Base-by-base conservation (phyloP, 2,888 invertebrate species). In the Drosophila cracens region DNA sequence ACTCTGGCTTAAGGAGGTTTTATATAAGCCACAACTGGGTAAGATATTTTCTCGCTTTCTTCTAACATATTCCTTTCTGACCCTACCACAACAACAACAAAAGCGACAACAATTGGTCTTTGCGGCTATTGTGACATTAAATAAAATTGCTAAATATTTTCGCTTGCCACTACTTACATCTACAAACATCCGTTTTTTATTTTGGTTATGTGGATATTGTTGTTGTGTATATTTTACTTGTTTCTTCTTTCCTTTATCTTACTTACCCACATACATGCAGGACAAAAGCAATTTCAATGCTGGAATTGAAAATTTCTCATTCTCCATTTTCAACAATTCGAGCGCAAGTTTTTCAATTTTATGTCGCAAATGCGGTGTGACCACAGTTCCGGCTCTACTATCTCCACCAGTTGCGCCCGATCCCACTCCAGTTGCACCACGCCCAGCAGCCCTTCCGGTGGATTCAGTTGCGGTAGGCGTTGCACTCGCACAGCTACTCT, bases 231-330 rank as follows among this genome's bases (percentile, higher is more conserved):
- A 27, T 60, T 54, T 36, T 31, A 25, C 16, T 54, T 67, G 40
- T 46, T 62, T n/a, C 52, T 43, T 36, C 34, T 61, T 54, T 33
- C 53, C 25, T 27, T 36, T 53, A 36, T 54, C 11, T 70, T 82
- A 92, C 93, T 93, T 92, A 95, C 95, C 94, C 84, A 96, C 95
- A 93, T 97, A 97, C 95, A 97, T 96, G 91, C 96, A 96, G 52
- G 96, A 96, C 76, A 97, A 93, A 82, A 97, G 94, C 65, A 97
- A 94, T 91, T 96, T 96, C 76, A 96, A 93, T 18, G 96, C 96
- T 74, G 96, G 95, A 80, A 97, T 93, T 58, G 96, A 95, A 85
- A 95, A 94, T 84, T 94, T 94, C 56, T 96, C 95, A 93, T 96
- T 96, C 58, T 95, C 95, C 87, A 95, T 94, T 90, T 95, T 95